phyloP scores from a whole-genome alignment of 2,113 vertebrate species.

The Sinocyclocheilus rhinocerous region DNA sequence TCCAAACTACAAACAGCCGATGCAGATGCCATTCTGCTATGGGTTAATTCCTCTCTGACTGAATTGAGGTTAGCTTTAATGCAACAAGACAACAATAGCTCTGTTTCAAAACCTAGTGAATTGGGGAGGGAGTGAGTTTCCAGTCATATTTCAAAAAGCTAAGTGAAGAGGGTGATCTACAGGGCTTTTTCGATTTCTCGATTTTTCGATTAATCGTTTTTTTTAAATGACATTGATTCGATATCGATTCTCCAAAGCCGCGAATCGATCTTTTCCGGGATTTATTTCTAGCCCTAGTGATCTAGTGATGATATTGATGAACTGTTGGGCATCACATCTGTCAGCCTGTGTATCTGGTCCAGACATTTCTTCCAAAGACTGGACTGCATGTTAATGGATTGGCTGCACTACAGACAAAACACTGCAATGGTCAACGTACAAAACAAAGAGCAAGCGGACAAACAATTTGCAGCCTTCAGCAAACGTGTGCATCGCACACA shows the following conservation, averaged over 20 bases:
- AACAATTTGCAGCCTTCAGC: not conserved
- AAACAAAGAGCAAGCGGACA: conserved; percentile 5
- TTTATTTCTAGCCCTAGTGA: no score
- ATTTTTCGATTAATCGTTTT: no score
- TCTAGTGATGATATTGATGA: conserved; percentile 17
- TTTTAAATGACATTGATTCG: no score
- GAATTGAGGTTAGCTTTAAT: not conserved
- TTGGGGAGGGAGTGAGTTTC: not conserved
- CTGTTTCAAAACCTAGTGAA: not conserved
- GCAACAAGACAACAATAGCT: not conserved
- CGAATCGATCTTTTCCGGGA: no score
- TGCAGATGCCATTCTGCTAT: conserved; percentile 8
- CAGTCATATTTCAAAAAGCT: not conserved
- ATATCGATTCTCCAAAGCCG: no score
- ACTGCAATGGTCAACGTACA: conserved; percentile 24
- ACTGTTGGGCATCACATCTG: conserved; percentile 45
- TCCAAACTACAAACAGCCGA: conserved; percentile 68
- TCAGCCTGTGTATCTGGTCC: conserved; percentile 37
- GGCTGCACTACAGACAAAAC: conserved; percentile 43
- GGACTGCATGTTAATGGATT: conserved; percentile 38
- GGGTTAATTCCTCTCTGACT: conserved; percentile 16
- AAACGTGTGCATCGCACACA: not conserved
- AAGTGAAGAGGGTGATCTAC: not conserved
- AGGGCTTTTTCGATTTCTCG: no score
- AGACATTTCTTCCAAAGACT: conserved; percentile 16